Base-by-base conservation (phyloP, 2,113 vertebrate genomes). In the Crotalus viridis region DNA sequence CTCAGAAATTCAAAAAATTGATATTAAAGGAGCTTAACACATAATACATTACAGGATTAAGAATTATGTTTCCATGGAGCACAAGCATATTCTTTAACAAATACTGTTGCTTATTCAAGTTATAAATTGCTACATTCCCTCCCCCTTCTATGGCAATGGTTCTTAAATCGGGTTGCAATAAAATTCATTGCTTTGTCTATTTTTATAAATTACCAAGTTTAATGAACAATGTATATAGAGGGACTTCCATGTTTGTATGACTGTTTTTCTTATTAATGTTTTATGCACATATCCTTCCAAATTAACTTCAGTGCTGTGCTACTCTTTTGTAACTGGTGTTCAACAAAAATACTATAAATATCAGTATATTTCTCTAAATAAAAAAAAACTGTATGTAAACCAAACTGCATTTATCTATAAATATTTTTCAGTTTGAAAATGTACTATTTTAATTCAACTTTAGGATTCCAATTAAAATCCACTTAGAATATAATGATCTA, bases 1-100 rank as follows among this genome's bases (percentile, higher is more conserved):
- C 48, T 48, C 56, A 43, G 15, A 48, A 93, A 39, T 74, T 91
- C 87, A 69, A 3, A 88, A 52, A 43, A 55, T 48, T 39, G 17
- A 88, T 92, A 87, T 87, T 55, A 92, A 91, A 95, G 94, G 81
- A 94, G 93, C 56, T 96, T 96, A 96, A 94, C 86, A 95, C 89
- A 55, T 93, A 96, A 93, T 92, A 61, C 85, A 95, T 93, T 86
- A 8, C 89, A 19, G 81, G 17, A 10, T 64, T 57, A 96, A 90
- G 86, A 96, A 95, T 94, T 94, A n/a, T 93, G 93, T 96, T 96
- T 95, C 95, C 89, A 93, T 39, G 93, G 91, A 96, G 54, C 64
- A 4, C 90, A 89, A 43, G 48, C 46, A 95, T 94, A 95, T 93
- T 93, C 61, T 81, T 56, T 91, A 92, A 39, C 12, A 57, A 95